These are phyloP conservation scores for Oscheius onirici DNA, from an alignment of 2,888 invertebrate genomes.

Conservation along the genomic window DNA sequence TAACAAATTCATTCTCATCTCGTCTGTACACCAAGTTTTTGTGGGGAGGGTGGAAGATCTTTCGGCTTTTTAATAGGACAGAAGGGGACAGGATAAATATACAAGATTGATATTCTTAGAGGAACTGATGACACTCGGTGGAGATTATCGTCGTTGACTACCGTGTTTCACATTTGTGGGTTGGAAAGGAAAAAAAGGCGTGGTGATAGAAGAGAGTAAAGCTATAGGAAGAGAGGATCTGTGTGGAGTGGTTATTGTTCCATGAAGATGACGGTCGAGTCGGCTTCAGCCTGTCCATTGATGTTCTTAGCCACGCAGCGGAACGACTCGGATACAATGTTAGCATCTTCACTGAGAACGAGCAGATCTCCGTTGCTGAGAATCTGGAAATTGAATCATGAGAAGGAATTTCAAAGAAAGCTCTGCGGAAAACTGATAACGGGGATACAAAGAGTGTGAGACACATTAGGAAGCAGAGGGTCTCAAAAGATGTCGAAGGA, in stretches of 20 bases:
- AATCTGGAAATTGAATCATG: conserved; percentile 3
- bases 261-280: conserved; percentile 43
- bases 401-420: background rate
- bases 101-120: too few relatives aligned
- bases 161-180: background rate
- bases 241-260: conserved; percentile 10
- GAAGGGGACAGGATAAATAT: too few relatives aligned
- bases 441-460: too few relatives aligned
- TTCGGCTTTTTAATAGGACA: too few relatives aligned
- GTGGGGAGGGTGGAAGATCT: too few relatives aligned
- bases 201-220: conserved; percentile 13
- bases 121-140: conserved; percentile 10
- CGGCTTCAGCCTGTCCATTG: conserved; percentile 35
- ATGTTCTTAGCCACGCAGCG: conserved; percentile 44
- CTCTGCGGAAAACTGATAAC: background rate
- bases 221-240: background rate
- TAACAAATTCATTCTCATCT: too few relatives aligned
- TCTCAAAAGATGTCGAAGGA: too few relatives aligned
- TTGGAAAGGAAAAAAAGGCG: conserved; percentile 3
- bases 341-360: conserved; percentile 39
- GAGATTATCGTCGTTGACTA: conserved; percentile 8
- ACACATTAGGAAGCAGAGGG: too few relatives aligned
- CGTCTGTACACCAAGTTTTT: too few relatives aligned
- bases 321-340: conserved; percentile 42
- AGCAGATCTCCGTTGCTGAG: conserved; percentile 46